Evolutionary conservation across 2,888 invertebrate genomes (phyloP), one percentile per base, ranked within the genome.

Genomic region (Trichacis sp.): DNA sequence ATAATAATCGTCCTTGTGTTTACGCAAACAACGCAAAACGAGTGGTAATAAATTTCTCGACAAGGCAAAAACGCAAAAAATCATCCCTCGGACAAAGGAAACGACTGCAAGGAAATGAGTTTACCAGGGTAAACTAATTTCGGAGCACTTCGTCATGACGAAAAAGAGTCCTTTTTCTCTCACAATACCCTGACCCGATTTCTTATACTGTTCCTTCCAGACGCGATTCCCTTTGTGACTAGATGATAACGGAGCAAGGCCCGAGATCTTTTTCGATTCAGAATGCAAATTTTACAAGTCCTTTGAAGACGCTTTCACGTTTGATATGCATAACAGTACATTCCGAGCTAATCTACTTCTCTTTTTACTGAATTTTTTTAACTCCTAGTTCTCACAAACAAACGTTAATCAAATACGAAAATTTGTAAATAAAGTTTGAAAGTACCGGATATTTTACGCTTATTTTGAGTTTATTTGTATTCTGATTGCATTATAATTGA

Each of bases 51-150:
- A 33, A 3, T n/a, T 33, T 33, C n/a, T 6, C 8, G n/a, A 33
- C 11, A 43, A 36, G 18, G 20, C 33, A n/a, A 38, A 42, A 24
- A 43, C 12, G 12, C 24, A 9, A 49, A 53, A 38, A 9, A 29
- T 36, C 14, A 30, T 1, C 17, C 9, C 29, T n/a, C 53, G 57
- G 36, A 48, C 33, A 59, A 46, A 61, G 62, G 24, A 43, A 63
- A 66, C 59, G 71, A 69, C 69, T 54, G 70, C 59, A 64, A 58
- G 73, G 68, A 73, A 76, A 75, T 73, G 73, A 73, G 64, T 72
- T 73, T 71, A 69, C 62, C 67, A 73, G 73, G 74, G 72, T 77
- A 77, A 77, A 76, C 73, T 74, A 73, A 76, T 77, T 77, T 73
- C 69, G 38, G 33, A 43, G 63, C 49, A 65, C 65, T 69, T 65